These are phyloP conservation scores for Oikopleura vanhoeffeni DNA, from an alignment of 23 tunicate genomes.

Conservation along the genomic window DNA sequence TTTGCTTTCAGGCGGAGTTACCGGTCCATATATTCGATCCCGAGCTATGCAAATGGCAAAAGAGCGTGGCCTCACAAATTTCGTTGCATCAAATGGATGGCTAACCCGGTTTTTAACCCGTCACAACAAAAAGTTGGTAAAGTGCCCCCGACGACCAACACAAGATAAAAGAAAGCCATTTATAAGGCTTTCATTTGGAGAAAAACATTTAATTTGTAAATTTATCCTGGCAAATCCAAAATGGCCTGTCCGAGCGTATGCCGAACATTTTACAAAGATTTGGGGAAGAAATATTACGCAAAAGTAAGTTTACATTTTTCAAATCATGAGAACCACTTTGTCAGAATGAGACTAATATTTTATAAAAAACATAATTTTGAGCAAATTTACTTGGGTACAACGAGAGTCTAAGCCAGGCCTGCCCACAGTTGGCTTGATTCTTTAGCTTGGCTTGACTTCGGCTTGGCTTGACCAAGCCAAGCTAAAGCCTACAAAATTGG, in stretches of 20 bases:
- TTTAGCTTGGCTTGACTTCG: no score
- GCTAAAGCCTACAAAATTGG: no score
- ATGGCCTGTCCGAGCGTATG: not conserved
- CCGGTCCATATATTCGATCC: not conserved
- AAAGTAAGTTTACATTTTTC: no score
- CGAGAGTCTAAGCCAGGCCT: no score
- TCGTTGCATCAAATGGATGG: not conserved
- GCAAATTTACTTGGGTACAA: no score
- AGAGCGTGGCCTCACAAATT: not conserved
- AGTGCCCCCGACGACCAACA: no score
- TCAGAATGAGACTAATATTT: no score
- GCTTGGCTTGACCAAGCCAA: no score
- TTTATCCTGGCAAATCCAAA: not conserved
- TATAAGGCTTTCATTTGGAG: not conserved
- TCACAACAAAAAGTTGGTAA: not conserved
- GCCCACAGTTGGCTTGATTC: no score
- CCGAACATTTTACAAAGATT: not conserved
- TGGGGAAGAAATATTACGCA: no score
- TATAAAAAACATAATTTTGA: no score
- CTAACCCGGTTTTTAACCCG: not conserved
- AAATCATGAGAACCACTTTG: no score
- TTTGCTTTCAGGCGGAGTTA: not conserved
- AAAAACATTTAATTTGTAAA: not conserved
- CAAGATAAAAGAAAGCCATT: not conserved
- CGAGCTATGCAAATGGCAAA: not conserved